Conservation (phyloP, 2,888 invertebrate species). For the Rhyacophila evoluta region DNA sequence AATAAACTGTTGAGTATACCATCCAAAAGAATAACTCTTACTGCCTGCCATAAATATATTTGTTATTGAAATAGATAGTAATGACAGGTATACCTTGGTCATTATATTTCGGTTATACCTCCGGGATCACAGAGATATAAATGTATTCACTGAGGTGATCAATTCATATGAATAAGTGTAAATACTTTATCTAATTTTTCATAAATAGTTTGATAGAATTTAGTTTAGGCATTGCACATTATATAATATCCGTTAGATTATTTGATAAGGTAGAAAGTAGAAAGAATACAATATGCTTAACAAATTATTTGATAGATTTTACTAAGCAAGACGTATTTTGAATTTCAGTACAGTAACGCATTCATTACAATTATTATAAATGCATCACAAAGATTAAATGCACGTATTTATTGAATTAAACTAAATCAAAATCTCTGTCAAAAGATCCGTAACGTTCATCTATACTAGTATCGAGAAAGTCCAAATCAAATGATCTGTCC, state of each 20-base stretch:
- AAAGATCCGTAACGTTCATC: slow-evolving; percentile 59
- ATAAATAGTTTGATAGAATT: slow-evolving; percentile 3
- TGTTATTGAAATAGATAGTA: not conserved
- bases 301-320: slow-evolving; percentile 10
- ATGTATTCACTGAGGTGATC: not conserved
- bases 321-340: slow-evolving; percentile 2
- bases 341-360: slow-evolving; percentile 14
- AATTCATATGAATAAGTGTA: not conserved
- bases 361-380: slow-evolving; percentile 10
- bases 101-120: not conserved
- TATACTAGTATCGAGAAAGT: slow-evolving; percentile 64
- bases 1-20: too few species aligned
- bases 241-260: not conserved
- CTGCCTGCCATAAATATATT: too few species aligned
- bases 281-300: not conserved
- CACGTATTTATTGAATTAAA: slow-evolving; percentile 44
- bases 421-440: slow-evolving; percentile 54
- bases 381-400: slow-evolving; percentile 20
- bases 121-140: slow-evolving; percentile 2
- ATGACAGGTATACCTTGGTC: not conserved
- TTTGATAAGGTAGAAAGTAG: not conserved
- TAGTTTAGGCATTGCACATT: slow-evolving; percentile 10
- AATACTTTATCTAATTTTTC: not conserved
- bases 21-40: too few species aligned
- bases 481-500: slow-evolving; percentile 66